Evolutionary conservation across 1,140 invertebrate species (phyloP), one percentile per base, ranked within the genome.

Genomic region (Drosophila punjabiensis): DNA sequence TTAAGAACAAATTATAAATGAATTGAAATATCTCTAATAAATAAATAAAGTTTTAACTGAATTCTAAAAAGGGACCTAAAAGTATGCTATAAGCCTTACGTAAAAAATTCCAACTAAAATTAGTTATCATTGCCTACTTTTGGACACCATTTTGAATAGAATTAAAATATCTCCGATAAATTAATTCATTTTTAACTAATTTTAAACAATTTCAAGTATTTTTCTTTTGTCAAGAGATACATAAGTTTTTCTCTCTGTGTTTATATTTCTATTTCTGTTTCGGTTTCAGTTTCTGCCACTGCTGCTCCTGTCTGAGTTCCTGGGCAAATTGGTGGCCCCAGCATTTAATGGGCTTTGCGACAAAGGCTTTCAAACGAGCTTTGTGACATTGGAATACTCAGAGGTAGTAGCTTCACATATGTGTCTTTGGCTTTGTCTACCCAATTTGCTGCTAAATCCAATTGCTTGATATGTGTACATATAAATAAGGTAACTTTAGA

Each of bases 321-420:
- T 69, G 37, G 47, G 59, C 55, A 86, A 88, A 81, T 83, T 82
- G 80, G 45, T 61, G 73, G 74, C 67, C 39, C 53, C 50, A 69
- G 64, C 69, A 77, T 74, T 76, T 88, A 87, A 87, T 87, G 84
- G 83, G 76, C 85, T 87, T 74, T 76, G 75, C 67, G 81, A 79
- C 61, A 63, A 83, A 78, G 65, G 59, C 48, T 73, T 64, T 75
- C 48, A 65, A 74, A 63, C 77, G 69, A 74, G 71, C 71, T 74
- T 60, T 69, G 59, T 62, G 35, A 32, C 58, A 43, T 50, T 37
- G 62, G 32, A 71, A 70, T 58, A 69, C 68, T 32, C 61, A 66
- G 48, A 43, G 35, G 48, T 41, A 53, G 48, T 37, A 53, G 41
- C 16, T 48, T 7, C 24, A 35, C 39, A 56, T 47, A 64, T 64